Evolutionary conservation across 2,797 vertebrate genomes (phyloP).

Genomic region (Oreochromis grahami): DNA sequence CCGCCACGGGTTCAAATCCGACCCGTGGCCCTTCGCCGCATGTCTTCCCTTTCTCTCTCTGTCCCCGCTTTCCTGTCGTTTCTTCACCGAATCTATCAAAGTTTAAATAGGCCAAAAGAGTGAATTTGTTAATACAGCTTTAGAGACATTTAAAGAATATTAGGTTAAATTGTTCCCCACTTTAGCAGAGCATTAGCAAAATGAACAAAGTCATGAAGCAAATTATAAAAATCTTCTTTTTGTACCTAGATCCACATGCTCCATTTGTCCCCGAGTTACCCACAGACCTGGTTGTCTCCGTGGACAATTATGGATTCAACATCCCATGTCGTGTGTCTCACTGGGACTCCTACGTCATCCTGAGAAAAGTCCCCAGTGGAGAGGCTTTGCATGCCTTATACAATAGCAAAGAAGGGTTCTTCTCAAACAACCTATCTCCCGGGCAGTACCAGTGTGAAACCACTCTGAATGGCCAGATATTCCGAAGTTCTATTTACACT

Average conservation of each 20-base stretch:
- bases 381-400: slow-evolving; percentile 72
- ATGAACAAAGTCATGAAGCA: not conserved
- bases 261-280: slow-evolving; percentile 81
- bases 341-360: slow-evolving; percentile 75
- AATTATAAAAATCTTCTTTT: not conserved
- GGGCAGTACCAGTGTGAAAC: slow-evolving; percentile 88
- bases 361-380: slow-evolving; percentile 69
- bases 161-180: not conserved
- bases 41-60: not conserved
- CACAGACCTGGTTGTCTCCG: slow-evolving; percentile 70
- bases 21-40: not conserved
- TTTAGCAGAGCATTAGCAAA: not conserved
- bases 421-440: slow-evolving; percentile 72
- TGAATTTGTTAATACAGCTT: not conserved
- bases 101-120: not conserved
- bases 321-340: slow-evolving; percentile 89
- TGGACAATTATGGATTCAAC: slow-evolving; percentile 48
- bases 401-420: slow-evolving; percentile 85
- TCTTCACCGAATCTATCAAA: not conserved
- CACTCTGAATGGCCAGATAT: slow-evolving; percentile 52
- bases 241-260: slow-evolving; percentile 77
- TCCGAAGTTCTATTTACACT: slow-evolving; percentile 80
- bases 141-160: not conserved
- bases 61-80: rapidly evolving
- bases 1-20: not conserved